Base-by-base conservation (phyloP, 2,888 invertebrate genomes). In the Xanthorhoe designata region DNA sequence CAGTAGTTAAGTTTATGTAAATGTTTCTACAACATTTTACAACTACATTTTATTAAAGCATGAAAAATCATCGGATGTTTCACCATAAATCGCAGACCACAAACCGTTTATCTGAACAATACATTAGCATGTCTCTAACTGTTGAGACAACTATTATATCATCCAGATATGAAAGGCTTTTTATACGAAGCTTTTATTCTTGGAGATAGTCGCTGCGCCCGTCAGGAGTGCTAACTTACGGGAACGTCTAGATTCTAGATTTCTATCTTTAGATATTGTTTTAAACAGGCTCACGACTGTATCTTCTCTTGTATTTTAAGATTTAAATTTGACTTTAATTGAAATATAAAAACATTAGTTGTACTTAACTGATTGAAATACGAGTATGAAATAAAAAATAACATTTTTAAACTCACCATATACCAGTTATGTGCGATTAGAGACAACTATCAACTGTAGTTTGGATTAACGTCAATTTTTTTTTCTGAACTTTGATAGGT, bases 61-160 rank as follows among this genome's bases (percentile, higher is more conserved):
- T 15, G 7, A 15, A 15, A 45, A 15, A n/a, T 15, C 2, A 7
- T 42, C 10, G 24, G 24, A 7, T 45, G 8, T 2, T 15, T 15
- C 45, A n/a, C n/a, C n/a, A 45, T 24, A 45, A 45, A 45, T 29
- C 9, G n/a, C 47, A 47, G 24, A 18, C 45, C 69, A 71, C 65
- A 70, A 61, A 71, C 67, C 69, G 69, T 76, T 78, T 80, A 77
- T 76, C 75, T 73, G 51, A 74, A 83, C 83, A 83, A 83, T 83
- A 74, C 81, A 82, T 83, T 80, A 80, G 77, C 81, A 79, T 83
- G 76, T 82, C 78, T 74, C 64, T 64, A 64, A 61, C 75, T 62
- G 50, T 52, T 49, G 67, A 70, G 79, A 79, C 80, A 79, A 67
- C 71, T 70, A 73, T 74, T 74, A 68, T 75, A 72, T 76, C 76